These are phyloP conservation scores for Silurus glanis DNA, from an alignment of 2,113 vertebrate genomes.

Conservation along the genomic window DNA sequence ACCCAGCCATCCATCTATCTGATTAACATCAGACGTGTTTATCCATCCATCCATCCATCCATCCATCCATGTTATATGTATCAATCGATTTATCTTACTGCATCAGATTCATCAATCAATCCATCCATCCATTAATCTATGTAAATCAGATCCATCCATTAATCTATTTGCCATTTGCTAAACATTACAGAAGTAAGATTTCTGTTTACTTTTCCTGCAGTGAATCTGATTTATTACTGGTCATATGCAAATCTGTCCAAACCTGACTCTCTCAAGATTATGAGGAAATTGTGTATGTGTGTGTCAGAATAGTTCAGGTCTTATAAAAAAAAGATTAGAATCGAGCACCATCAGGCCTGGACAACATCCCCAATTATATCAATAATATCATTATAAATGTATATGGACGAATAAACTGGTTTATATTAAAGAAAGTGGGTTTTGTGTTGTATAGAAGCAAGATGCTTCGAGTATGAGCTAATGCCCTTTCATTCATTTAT, in stretches of 20 bases:
- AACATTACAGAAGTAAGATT: background rate
- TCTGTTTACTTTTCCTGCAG: background rate
- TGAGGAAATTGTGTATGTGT: background rate
- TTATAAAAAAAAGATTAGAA: background rate
- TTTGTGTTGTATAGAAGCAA: background rate
- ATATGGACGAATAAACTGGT: background rate
- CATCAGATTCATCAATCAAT: background rate
- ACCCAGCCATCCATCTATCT: background rate
- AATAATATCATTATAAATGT: no score
- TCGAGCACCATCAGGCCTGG: background rate
- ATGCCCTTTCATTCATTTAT: constrained; percentile 1
- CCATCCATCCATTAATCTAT: background rate
- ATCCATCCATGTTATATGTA: background rate
- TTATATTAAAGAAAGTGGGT: background rate
- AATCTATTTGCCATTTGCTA: background rate
- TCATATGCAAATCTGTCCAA: background rate
- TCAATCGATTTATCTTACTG: background rate
- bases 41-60: background rate
- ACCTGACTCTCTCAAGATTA: background rate
- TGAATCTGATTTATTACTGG: background rate
- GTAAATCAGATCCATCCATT: no score
- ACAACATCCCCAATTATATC: background rate
- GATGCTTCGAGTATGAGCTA: background rate
- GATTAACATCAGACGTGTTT: no score
- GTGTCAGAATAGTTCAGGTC: background rate